Percentiles rank a stretch among this genome's conserved stretches.
Evolutionary conservation across 2,888 invertebrate genomes (phyloP).

Genomic region (Scotopteryx bipunctaria): DNA sequence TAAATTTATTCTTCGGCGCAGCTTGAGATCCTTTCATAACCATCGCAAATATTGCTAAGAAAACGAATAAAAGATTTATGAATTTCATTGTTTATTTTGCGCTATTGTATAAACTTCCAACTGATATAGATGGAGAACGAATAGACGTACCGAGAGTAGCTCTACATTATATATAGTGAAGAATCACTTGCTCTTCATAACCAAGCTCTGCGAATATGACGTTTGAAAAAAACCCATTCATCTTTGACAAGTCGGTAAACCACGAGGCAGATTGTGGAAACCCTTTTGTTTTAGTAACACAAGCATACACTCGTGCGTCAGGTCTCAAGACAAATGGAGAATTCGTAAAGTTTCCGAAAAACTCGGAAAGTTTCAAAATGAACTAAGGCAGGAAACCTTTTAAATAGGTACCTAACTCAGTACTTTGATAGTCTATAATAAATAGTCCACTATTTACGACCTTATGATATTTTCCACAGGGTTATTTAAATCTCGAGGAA

Average conservation of each 20-base stretch:
- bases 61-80: slow-evolving; percentile 23
- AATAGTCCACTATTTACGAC: too few relatives aligned
- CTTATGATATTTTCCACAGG: too few relatives aligned
- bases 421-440: too few relatives aligned
- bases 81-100: slow-evolving; percentile 30
- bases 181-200: too few relatives aligned
- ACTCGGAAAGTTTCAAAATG: background rate
- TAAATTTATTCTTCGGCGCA: slow-evolving; percentile 35
- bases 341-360: background rate
- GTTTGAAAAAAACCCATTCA: slow-evolving; percentile 10
- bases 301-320: background rate
- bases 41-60: slow-evolving; percentile 21
- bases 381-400: too few relatives aligned
- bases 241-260: too few relatives aligned
- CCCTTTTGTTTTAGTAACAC: slow-evolving; percentile 2
- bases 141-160: slow-evolving; percentile 1
- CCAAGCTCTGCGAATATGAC: background rate
- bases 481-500: too few relatives aligned
- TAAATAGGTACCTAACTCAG: too few relatives aligned
- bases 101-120: background rate
- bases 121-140: background rate
- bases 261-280: background rate
- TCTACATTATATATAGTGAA: too few relatives aligned
- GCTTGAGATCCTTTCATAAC: slow-evolving; percentile 19
- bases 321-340: background rate